phyloP scores from a whole-genome alignment of 2,797 vertebrate species.

The Xenops minutus region DNA sequence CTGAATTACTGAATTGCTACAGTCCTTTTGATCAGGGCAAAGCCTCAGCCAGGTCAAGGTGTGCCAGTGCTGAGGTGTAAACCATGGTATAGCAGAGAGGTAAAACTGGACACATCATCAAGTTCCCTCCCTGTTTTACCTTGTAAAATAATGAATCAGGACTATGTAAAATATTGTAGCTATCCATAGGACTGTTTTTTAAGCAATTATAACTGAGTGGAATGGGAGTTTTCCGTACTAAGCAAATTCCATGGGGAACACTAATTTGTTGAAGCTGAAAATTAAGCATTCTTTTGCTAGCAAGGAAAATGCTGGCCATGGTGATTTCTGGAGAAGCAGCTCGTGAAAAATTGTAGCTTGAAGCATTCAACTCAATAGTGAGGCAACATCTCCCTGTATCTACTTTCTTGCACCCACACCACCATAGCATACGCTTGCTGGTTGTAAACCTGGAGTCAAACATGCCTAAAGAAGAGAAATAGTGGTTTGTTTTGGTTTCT shows the following conservation, averaged over 20 bases:
- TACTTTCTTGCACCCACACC: not conserved
- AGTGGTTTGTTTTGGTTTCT: not conserved
- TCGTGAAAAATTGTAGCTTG: not conserved
- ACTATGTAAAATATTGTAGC: not conserved
- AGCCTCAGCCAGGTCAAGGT: constrained; percentile 21
- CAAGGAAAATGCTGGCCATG: not conserved
- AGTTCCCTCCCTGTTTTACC: not conserved
- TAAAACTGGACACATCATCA: not conserved
- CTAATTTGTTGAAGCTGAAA: not conserved
- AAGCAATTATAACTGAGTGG: not conserved
- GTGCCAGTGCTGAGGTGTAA: not conserved
- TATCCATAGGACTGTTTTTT: not conserved
- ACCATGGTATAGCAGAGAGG: not conserved
- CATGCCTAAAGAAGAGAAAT: not conserved
- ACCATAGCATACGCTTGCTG: not conserved
- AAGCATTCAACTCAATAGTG: not conserved
- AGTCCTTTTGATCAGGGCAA: constrained; percentile 38
- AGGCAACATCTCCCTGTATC: not conserved
- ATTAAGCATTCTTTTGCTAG: not conserved
- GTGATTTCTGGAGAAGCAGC: not conserved
- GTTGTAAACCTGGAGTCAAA: not conserved
- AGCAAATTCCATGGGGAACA: not conserved
- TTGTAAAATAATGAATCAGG: not conserved
- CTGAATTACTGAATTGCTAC: not conserved
- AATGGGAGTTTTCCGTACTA: not conserved